Conservation (phyloP, 2,113 vertebrate species). For the Ornithorhynchus anatinus region DNA sequence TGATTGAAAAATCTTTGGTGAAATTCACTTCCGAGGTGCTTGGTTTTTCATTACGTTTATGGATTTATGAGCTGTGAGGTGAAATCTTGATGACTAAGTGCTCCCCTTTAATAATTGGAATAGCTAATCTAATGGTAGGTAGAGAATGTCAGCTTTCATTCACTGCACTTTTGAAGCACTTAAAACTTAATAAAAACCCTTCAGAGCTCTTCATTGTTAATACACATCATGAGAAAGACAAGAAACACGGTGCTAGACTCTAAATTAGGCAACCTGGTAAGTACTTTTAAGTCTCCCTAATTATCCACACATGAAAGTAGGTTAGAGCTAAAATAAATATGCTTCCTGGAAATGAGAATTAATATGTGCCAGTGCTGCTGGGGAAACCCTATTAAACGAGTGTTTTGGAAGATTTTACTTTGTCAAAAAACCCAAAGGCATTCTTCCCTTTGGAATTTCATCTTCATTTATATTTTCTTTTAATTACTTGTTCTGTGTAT, state of each 20-base stretch:
- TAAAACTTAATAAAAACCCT: conserved; percentile 76
- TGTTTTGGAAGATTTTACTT: conserved; percentile 49
- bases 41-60: neutral
- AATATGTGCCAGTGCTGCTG: conserved; percentile 39
- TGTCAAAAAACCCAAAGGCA: conserved; percentile 45
- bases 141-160: conserved; percentile 62
- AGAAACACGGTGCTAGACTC: conserved; percentile 63
- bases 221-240: conserved; percentile 64
- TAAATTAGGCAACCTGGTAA: conserved; percentile 70
- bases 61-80: neutral
- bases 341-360: conserved; percentile 65
- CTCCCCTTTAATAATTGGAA: conserved; percentile 60
- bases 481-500: conserved; percentile 59
- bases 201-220: conserved; percentile 70
- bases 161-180: conserved; percentile 60
- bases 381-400: conserved; percentile 50
- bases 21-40: neutral
- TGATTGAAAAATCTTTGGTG: neutral
- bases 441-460: conserved; percentile 51
- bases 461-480: conserved; percentile 42
- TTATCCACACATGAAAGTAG: conserved; percentile 69
- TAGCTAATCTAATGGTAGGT: conserved; percentile 57
- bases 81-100: conserved; percentile 47
- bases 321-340: conserved; percentile 67
- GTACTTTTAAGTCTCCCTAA: conserved; percentile 63